Conservation (phyloP, 1,140 invertebrate genomes). For the Bombus sibiricus region DNA sequence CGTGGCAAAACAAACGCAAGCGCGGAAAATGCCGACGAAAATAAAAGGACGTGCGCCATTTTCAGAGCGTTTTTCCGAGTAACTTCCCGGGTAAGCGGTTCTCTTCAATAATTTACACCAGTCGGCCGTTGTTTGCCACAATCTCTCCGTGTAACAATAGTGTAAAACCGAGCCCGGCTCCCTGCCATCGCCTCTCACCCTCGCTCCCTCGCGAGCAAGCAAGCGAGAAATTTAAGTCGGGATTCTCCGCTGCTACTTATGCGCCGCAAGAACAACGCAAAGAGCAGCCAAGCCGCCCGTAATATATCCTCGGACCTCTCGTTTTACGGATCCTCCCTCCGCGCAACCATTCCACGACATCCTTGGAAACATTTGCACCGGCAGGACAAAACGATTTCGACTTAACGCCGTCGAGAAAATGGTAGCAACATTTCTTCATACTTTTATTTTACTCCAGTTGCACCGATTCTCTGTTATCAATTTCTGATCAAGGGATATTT, state of each 20-base stretch:
- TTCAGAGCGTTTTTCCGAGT: constrained; percentile 34
- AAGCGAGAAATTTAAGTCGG: constrained; percentile 22
- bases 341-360: not conserved
- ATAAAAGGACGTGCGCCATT: constrained; percentile 23
- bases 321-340: not conserved
- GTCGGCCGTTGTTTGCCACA: constrained; percentile 32
- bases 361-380: not conserved
- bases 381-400: constrained; percentile 1
- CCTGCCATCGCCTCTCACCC: not conserved
- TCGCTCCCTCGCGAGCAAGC: not conserved
- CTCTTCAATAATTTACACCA: constrained; percentile 36
- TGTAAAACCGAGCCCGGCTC: constrained; percentile 12
- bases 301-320: constrained; percentile 21
- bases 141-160: constrained; percentile 32
- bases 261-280: constrained; percentile 14
- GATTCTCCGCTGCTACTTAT: constrained; percentile 19
- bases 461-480: not conserved
- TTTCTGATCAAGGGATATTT: not conserved
- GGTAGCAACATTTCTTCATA: no score
- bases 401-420: not conserved
- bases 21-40: constrained; percentile 17
- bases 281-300: not conserved
- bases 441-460: not conserved
- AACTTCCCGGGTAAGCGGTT: constrained; percentile 36
- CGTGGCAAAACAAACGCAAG: constrained; percentile 21